A percentile compares a stretch with the other conserved stretches of the same genome.
phyloP scores from a whole-genome alignment of 2,113 vertebrate genomes.

The Mesitornis unicolor region DNA sequence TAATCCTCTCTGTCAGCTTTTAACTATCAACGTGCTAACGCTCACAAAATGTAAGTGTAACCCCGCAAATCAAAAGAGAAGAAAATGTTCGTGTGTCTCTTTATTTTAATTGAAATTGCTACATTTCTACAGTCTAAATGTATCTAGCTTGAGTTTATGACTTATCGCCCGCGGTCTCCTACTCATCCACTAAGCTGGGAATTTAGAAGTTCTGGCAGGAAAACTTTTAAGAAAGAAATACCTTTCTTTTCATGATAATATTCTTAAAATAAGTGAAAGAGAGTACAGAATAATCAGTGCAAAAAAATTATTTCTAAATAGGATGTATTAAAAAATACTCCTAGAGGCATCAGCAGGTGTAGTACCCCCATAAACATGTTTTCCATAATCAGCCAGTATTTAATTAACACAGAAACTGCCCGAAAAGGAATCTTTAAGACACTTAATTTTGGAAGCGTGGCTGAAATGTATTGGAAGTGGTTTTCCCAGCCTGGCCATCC shows the following conservation, averaged over 20 bases:
- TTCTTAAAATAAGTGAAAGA: background rate
- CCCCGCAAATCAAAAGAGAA: background rate
- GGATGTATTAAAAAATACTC: slow-evolving; percentile 1
- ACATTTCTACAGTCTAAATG: background rate
- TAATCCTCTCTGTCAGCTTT: background rate
- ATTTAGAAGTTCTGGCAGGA: background rate
- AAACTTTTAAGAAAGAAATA: background rate
- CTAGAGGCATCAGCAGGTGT: slow-evolving; percentile 22
- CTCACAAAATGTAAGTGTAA: background rate
- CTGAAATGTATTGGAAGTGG: background rate
- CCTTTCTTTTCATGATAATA: background rate
- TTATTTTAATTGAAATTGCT: background rate
- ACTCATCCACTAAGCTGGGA: background rate
- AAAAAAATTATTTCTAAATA: background rate
- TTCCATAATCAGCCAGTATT: slow-evolving; percentile 14
- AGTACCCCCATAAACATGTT: slow-evolving; percentile 26
- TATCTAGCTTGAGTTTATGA: background rate
- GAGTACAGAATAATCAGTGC: background rate
- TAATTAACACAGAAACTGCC: slow-evolving; percentile 52
- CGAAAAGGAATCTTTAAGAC: slow-evolving; percentile 50
- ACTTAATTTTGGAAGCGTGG: slow-evolving; percentile 20
- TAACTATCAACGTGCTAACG: background rate
- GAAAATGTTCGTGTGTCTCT: background rate
- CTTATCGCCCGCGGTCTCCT: background rate
- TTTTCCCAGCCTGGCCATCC: background rate